These are phyloP conservation scores for Mastomys natalensis DNA, from an alignment of 2,113 vertebrate species.

Conservation along the genomic window DNA sequence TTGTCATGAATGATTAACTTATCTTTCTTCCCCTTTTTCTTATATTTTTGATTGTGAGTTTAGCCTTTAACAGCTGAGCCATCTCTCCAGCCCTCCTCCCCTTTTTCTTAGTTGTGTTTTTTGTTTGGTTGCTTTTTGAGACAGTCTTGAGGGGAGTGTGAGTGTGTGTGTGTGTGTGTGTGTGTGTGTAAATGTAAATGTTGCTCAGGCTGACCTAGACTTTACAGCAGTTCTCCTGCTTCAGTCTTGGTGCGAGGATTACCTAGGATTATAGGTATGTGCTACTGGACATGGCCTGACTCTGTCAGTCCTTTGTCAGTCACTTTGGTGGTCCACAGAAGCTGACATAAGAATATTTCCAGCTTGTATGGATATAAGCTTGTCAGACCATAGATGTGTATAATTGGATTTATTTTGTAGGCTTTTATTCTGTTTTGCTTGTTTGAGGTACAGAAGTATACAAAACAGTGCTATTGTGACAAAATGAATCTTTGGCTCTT, in stretches of 20 bases:
- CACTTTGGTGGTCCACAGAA: conserved; percentile 5
- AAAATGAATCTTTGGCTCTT: background rate
- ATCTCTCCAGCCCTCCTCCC: background rate
- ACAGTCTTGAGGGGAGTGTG: background rate
- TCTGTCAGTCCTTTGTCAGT: background rate
- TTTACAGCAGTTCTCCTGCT: background rate
- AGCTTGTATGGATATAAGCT: conserved; percentile 2
- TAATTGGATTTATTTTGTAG: conserved; percentile 20
- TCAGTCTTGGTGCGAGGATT: background rate
- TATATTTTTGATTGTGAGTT: background rate
- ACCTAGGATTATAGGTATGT: background rate
- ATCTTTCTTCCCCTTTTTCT: background rate
- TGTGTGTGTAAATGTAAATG: background rate
- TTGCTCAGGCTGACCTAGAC: background rate
- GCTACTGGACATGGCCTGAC: background rate
- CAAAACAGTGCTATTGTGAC: background rate
- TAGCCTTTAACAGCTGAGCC: too few species aligned
- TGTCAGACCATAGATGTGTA: background rate
- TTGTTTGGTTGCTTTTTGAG: background rate
- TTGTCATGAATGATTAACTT: conserved; percentile 20
- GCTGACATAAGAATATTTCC: conserved; percentile 3
- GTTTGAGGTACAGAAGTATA: background rate
- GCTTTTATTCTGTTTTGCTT: conserved; percentile 37
- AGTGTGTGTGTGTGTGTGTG: too few species aligned
- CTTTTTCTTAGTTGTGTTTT: background rate